Base-by-base conservation (phyloP, 2,113 vertebrate genomes). In the Saguinus midas region DNA sequence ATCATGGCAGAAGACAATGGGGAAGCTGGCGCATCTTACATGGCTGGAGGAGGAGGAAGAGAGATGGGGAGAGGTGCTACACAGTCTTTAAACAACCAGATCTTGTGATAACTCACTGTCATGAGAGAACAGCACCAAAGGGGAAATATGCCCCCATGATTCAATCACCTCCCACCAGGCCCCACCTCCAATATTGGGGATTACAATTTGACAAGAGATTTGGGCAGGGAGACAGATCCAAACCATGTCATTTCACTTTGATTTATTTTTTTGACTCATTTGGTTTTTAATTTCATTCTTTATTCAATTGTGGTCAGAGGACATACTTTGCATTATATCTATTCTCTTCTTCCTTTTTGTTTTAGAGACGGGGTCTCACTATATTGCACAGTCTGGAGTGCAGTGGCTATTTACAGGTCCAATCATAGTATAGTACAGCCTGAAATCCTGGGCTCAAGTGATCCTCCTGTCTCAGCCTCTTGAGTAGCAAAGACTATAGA, bases 201-300 rank as follows among this genome's bases (percentile, higher is more conserved):
- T 64, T 64, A 32, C 27, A 32, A 64, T 32, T 64, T 64, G 5
- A 14, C 61, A 64, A 32, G 61, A 64, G 61, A 32, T 14, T 64
- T 64, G 27, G 12, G 5, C 61, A 14, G 61, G 12, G 27, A 32
- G 27, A 32, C 61, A 32, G 27, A 64, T 27, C 61, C 27, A 64
- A 64, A 64, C 12, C 2, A 32, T 32, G 29, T 64, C 12, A 32
- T 64, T 64, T 64, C 61, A 27, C 12, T 85, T 66, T 8, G 27
- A 48, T 57, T 48, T 72, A 16, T 45, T 73, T 50, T 50, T 94
- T 66, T 83, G 16, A 58, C 4, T 5, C 27, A 23, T 50, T 75
- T 88, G 20, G 89, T 80, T 96, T 96, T 20, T 93, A 70, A 64
- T 70, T 50, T 58, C 18, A 73, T n/a, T 68, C 32, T 68, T n/a